Base-by-base conservation (phyloP, 2,888 invertebrate species). In the Protophormia terraenovae region DNA sequence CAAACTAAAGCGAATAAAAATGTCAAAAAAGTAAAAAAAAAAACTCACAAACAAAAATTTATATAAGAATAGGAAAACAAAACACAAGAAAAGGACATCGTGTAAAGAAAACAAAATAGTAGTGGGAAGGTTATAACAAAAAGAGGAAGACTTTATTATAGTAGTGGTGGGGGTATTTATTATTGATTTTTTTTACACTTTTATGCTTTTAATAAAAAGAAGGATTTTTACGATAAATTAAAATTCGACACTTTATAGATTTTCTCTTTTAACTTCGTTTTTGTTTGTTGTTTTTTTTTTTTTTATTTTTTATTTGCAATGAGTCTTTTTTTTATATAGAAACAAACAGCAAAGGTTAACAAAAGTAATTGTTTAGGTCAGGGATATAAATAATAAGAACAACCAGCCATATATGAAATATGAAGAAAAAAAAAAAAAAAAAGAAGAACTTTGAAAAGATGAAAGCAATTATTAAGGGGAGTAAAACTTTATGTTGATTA, bases 321-420 rank as follows among this genome's bases (percentile, higher is more conserved):
- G n/a, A 72, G 22, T 47, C 16, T n/a, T 24, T n/a, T 53, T 24
- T 19, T 8, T 41, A 66, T 22, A 38, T 29, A 41, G 16, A 16
- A 32, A 53, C 41, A 41, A 64, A 62, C 38, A 12, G 29, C 16
- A 69, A 79, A 84, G 79, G 79, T 71, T 76, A 80, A 45, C 2
- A 38, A 66, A 69, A 76, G 75, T 66, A 76, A 84, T 80, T 84
- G 80, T 72, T 79, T 66, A 76, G 76, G 84, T 80, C 84, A 84
- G 76, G 84, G 80, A 76, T 71, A 69, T 75, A 41, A 64, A 64
- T 47, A 64, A 38, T 14, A 62, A 55, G n/a, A n/a, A n/a, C n/a
- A n/a, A n/a, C n/a, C 47, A 66, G 29, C 50, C 47, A 64, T 47
- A 41, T 45, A 58, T 45, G 10, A 38, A 45, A 67, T 10, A 60